Percentiles rank a stretch among this genome's conserved stretches.
Evolutionary conservation across 2,888 invertebrate genomes (phyloP).

Genomic region (Cynaeus angustus): DNA sequence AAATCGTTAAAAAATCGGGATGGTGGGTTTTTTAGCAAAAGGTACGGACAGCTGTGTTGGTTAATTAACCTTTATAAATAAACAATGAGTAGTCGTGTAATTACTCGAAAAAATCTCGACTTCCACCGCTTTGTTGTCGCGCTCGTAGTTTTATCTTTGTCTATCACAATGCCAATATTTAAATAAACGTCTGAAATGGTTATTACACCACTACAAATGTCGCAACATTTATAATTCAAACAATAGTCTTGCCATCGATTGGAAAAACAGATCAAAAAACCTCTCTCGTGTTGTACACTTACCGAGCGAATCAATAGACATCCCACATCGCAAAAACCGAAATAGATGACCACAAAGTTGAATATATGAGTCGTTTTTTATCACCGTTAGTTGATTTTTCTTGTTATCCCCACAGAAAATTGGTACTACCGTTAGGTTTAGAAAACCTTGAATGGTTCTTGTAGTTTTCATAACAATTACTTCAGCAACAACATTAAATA

Average conservation of each 20-base stretch:
- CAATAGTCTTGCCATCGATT: conserved; percentile 8
- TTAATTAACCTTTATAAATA: background rate
- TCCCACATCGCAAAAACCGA: background rate
- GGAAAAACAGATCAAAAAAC: background rate
- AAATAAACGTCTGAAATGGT: background rate
- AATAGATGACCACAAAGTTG: background rate
- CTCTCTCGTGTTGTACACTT: conserved; percentile 1
- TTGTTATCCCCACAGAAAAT: background rate
- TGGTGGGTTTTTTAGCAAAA: too few species aligned
- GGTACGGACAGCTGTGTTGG: background rate
- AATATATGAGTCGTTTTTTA: background rate
- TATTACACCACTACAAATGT: conserved; percentile 9
- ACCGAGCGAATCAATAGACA: background rate
- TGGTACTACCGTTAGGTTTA: background rate
- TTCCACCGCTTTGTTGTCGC: background rate
- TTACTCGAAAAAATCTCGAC: background rate
- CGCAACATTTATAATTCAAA: conserved; percentile 9
- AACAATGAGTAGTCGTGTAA: background rate
- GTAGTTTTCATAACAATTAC: background rate
- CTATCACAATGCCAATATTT: conserved; percentile 11
- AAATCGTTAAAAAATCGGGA: too few species aligned
- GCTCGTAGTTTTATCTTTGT: background rate
- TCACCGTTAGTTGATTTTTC: background rate
- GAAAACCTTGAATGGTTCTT: background rate
- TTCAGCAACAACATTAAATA: background rate